These are phyloP conservation scores for Lithophane ornitopus DNA, from an alignment of 2,888 invertebrate genomes.

Conservation along the genomic window DNA sequence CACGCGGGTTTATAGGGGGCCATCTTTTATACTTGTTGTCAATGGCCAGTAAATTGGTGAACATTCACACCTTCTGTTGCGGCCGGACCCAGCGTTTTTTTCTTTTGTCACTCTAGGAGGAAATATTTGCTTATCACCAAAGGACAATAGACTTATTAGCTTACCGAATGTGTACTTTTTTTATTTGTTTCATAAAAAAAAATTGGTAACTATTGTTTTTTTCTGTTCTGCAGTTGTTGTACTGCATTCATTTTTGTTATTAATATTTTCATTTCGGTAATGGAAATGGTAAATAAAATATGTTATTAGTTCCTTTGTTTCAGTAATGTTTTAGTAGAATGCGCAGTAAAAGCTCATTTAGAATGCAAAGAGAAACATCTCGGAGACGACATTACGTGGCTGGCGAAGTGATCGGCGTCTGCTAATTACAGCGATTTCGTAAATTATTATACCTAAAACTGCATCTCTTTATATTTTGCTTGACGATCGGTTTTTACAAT, in stretches of 20 bases:
- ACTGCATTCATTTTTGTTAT: slow-evolving; percentile 16
- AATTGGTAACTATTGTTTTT: not conserved
- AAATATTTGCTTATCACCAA: slow-evolving; percentile 75
- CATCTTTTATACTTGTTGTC: slow-evolving; percentile 74
- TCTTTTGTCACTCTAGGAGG: slow-evolving; percentile 51
- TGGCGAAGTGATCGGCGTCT: slow-evolving; percentile 35
- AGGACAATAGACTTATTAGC: slow-evolving; percentile 80
- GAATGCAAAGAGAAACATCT: slow-evolving; percentile 55
- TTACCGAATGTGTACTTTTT: slow-evolving; percentile 39
- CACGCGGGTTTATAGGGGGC: slow-evolving; percentile 63
- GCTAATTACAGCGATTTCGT: slow-evolving; percentile 33
- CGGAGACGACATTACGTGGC: slow-evolving; percentile 28
- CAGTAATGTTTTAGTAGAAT: slow-evolving; percentile 40
- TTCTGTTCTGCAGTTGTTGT: not conserved
- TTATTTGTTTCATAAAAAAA: slow-evolving; percentile 23
- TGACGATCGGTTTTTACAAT: slow-evolving; percentile 26
- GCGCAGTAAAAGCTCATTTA: slow-evolving; percentile 45
- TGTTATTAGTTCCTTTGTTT: slow-evolving; percentile 41
- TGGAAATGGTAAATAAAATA: slow-evolving; percentile 33
- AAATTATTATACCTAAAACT: slow-evolving; percentile 35
- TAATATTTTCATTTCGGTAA: slow-evolving; percentile 30
- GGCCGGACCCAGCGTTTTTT: slow-evolving; percentile 73
- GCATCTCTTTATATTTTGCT: slow-evolving; percentile 14
- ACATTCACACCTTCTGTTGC: slow-evolving; percentile 86
- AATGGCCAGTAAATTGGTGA: slow-evolving; percentile 82